These are phyloP conservation scores for Gymnoscopelus braueri DNA, from an alignment of 2,797 vertebrate species.

Conservation along the genomic window DNA sequence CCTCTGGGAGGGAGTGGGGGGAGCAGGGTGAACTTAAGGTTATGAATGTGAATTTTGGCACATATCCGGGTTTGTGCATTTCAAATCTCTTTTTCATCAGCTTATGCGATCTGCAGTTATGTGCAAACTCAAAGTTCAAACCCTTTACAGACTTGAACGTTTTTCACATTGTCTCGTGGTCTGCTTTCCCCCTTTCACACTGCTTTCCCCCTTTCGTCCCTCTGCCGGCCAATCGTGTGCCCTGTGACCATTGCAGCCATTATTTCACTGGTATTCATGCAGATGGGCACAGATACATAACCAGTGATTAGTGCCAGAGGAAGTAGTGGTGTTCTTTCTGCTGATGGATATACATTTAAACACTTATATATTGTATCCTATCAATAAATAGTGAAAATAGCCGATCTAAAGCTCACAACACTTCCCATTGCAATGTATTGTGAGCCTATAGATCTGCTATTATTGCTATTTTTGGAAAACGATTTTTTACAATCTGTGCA, in stretches of 20 bases:
- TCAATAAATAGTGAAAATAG: too few species aligned
- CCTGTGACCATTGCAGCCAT: neutral
- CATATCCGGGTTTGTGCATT: slow-evolving; percentile 12
- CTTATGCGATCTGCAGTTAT: neutral
- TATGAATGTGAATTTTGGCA: slow-evolving; percentile 12
- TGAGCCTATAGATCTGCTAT: too few species aligned
- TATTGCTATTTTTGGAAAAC: too few species aligned
- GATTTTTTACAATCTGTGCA: too few species aligned
- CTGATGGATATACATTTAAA: too few species aligned
- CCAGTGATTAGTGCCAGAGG: too few species aligned
- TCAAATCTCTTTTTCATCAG: neutral
- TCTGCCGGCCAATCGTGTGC: neutral
- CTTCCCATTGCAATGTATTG: too few species aligned
- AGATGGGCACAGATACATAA: neutral
- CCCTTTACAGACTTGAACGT: neutral
- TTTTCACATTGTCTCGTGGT: neutral
- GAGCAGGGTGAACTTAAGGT: slow-evolving; percentile 4
- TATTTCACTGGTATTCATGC: neutral
- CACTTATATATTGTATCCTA: too few species aligned
- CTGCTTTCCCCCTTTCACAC: neutral
- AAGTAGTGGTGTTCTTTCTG: too few species aligned
- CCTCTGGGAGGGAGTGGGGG: neutral
- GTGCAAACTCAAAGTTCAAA: neutral
- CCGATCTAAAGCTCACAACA: too few species aligned
- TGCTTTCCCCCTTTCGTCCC: slow-evolving; percentile 6